Evolutionary conservation across 2,113 vertebrate species (phyloP).

Genomic region (Cyphomyrus discorhynchus): DNA sequence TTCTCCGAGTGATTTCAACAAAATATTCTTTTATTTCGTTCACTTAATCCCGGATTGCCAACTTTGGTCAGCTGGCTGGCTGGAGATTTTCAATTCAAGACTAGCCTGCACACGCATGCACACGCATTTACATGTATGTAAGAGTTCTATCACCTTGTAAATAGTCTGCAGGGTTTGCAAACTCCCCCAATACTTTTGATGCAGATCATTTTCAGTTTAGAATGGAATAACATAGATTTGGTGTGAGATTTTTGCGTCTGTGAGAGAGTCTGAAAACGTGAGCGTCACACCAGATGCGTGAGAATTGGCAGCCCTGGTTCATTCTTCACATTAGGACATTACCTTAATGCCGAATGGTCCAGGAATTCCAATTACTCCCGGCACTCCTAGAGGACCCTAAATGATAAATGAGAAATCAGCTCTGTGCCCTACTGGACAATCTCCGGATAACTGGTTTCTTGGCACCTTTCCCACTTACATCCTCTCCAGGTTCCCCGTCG

Average conservation of each 20-base stretch:
- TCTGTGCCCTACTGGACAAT: no score
- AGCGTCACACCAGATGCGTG: background rate
- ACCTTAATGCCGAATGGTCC: conserved; percentile 56
- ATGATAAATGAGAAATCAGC: background rate
- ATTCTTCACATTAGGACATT: background rate
- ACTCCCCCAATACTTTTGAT: background rate
- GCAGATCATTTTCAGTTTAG: background rate
- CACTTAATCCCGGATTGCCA: background rate
- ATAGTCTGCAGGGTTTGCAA: background rate
- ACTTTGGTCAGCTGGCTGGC: background rate
- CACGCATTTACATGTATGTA: background rate
- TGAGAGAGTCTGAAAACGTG: background rate
- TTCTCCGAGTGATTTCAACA: background rate
- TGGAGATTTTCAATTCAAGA: background rate
- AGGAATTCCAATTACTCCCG: conserved; percentile 41
- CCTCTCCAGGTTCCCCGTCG: conserved; percentile 54
- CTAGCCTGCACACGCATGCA: background rate
- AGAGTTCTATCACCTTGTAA: background rate
- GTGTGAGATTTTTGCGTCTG: background rate
- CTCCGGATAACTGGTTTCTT: background rate
- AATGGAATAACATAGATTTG: background rate
- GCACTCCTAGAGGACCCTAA: conserved; percentile 48
- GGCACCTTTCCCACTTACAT: conserved; percentile 33
- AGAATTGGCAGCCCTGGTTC: background rate
- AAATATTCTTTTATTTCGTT: background rate